Percentiles rank a stretch among this genome's conserved stretches.
Evolutionary conservation across 2,888 invertebrate species (phyloP).

Genomic region (Scaptomyza caliginosa): DNA sequence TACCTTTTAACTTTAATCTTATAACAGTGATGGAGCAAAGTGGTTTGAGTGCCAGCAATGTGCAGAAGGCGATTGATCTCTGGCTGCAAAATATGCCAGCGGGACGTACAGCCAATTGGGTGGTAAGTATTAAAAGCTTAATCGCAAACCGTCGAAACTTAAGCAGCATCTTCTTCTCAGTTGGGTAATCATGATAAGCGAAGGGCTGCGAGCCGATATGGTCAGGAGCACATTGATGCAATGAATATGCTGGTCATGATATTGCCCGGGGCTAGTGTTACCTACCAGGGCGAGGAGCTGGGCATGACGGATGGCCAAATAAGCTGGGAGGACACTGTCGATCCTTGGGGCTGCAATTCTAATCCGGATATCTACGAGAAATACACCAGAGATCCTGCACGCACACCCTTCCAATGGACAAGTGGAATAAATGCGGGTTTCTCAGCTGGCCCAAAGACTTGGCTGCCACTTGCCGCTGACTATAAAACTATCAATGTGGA

Average conservation of each 20-base stretch:
- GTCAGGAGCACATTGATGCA: slow-evolving; percentile 88
- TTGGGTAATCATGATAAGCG: slow-evolving; percentile 88
- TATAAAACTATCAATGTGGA: slow-evolving; percentile 86
- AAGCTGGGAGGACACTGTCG: slow-evolving; percentile 86
- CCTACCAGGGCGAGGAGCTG: slow-evolving; percentile 85
- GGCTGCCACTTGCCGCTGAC: slow-evolving; percentile 85
- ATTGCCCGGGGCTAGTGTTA: slow-evolving; percentile 87
- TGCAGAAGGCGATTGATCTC: slow-evolving; percentile 85
- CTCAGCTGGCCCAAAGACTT: slow-evolving; percentile 73
- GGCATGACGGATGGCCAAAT: slow-evolving; percentile 84
- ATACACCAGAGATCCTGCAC: slow-evolving; percentile 86
- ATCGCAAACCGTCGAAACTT: too few species aligned
- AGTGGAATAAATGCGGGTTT: slow-evolving; percentile 83
- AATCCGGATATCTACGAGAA: slow-evolving; percentile 85
- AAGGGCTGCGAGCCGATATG: slow-evolving; percentile 87
- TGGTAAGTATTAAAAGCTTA: too few species aligned
- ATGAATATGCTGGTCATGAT: slow-evolving; percentile 92
- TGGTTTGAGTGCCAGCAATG: slow-evolving; percentile 85
- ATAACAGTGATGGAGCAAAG: slow-evolving; percentile 83
- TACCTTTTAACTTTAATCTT: slow-evolving; percentile 88
- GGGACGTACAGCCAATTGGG: slow-evolving; percentile 78
- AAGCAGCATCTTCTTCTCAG: neutral
- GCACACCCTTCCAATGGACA: slow-evolving; percentile 88
- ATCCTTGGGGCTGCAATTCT: slow-evolving; percentile 85
- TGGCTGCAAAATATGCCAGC: slow-evolving; percentile 86